Base-by-base conservation (phyloP, 2,113 vertebrate species). In the Australoheros scitulus region DNA sequence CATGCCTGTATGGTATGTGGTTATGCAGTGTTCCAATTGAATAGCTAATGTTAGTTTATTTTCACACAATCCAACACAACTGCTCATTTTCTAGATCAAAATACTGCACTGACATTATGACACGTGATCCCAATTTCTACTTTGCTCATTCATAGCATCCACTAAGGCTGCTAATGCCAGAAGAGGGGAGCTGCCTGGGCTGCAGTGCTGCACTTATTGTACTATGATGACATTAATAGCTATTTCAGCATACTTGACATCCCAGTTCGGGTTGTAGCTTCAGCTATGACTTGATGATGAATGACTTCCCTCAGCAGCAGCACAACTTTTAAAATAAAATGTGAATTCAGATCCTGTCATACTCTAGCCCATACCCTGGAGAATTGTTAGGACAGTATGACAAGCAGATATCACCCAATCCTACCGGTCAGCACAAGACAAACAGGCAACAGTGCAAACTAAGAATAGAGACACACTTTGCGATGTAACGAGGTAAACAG, bases 291-390 rank as follows among this genome's bases (percentile, higher is more conserved):
- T 70, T 52, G 24, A 56, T n/a, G 55, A n/a, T 9, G 20, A 58
- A 58, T 58, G n/a, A 55, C 68, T 72, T 72, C 26, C 17, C 26
- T 72, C 47, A 55, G 55, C 24, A 72, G 29, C 11, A 55, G 18
- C 47, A n/a, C 43, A 72, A 72, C 65, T 32, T 72, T 55, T 70
- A 70, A 72, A 72, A 72, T 52, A 72, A 55, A 72, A n/a, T 72
- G 68, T 9, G 43, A 55, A n/a, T 18, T 55, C 68, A 34, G 18
- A 52, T 26, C 52, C 47, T 55, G 11, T 72, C 68, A 72, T 29
- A 55, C 26, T 72, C 32, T 34, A 52, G 18, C 3, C 11, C 55
- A 26, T n/a, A 55, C 47, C 47, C 47, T 34, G 11, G 47, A 55
- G 47, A 72, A 72, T 55, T 29, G 29, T 52, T 52, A 32, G 65